These are phyloP conservation scores for Zeugodacus cucurbitae DNA, from an alignment of 1,140 invertebrate genomes.

Conservation along the genomic window DNA sequence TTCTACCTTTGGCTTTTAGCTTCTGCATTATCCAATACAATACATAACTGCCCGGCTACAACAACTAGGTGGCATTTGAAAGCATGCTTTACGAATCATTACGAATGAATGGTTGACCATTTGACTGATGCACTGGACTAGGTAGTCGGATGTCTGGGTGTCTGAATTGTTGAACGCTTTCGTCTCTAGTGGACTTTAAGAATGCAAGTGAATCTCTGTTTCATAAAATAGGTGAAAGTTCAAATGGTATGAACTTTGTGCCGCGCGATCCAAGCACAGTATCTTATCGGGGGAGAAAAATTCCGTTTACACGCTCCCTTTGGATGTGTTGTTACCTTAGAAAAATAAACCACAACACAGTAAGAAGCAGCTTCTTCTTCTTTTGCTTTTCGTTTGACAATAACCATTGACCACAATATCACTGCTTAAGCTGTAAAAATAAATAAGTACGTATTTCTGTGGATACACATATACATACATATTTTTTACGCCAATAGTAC, in stretches of 20 bases:
- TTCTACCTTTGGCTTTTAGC: neutral
- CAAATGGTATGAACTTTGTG: conserved; percentile 11
- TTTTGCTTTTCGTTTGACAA: neutral
- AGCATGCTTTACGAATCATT: neutral
- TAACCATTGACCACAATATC: neutral
- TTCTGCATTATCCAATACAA: conserved; percentile 24
- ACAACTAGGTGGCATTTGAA: conserved; percentile 31
- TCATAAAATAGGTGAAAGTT: neutral
- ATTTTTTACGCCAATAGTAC: too few species aligned
- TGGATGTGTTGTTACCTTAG: neutral
- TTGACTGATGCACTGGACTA: conserved; percentile 29
- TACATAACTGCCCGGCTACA: neutral
- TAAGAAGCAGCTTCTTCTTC: neutral
- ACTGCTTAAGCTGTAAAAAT: neutral
- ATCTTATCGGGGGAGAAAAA: neutral
- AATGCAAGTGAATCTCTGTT: neutral
- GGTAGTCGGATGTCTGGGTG: neutral
- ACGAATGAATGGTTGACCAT: conserved; percentile 20
- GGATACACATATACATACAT: too few species aligned
- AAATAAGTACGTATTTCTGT: neutral
- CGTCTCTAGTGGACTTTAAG: neutral
- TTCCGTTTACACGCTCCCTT: neutral
- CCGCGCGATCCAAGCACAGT: neutral
- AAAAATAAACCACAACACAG: neutral
- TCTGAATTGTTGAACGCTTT: neutral